Evolutionary conservation across 2,113 vertebrate genomes (phyloP).

Genomic region (Elanus axillaris): DNA sequence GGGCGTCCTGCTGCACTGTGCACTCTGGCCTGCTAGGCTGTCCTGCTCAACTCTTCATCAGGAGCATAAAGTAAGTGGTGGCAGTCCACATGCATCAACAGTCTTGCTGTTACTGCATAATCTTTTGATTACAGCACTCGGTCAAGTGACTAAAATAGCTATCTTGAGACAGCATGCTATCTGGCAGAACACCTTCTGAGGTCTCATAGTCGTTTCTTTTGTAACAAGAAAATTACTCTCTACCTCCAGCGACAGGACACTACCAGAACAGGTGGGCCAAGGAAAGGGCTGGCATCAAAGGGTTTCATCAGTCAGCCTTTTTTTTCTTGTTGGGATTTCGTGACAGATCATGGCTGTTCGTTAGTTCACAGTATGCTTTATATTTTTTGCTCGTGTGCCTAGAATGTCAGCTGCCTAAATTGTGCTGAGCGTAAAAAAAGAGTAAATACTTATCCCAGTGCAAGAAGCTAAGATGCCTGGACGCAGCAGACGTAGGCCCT

Average conservation of each 20-base stretch:
- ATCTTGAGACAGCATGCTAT: constrained; percentile 29
- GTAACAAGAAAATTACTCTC: background rate
- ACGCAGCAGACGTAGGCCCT: background rate
- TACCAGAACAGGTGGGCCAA: background rate
- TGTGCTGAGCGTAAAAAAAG: rapidly evolving
- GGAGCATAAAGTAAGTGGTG: background rate
- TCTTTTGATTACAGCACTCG: constrained; percentile 37
- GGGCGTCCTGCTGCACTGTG: background rate
- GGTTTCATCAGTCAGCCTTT: background rate
- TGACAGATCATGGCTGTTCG: background rate
- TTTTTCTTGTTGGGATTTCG: background rate
- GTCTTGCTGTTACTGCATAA: constrained; percentile 29
- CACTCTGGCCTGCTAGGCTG: background rate
- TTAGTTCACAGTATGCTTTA: background rate
- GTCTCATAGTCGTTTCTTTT: background rate
- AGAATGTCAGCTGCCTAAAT: background rate
- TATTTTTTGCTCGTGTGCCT: background rate
- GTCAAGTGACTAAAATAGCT: constrained; percentile 32
- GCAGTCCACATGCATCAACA: constrained; percentile 1
- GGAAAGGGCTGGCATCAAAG: background rate
- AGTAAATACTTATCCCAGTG: background rate
- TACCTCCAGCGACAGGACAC: background rate
- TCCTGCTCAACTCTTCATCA: background rate
- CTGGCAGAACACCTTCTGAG: background rate
- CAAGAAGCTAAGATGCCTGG: background rate